Evolutionary conservation across 2,113 vertebrate species (phyloP).

Genomic region (Aleadryas rufinucha): DNA sequence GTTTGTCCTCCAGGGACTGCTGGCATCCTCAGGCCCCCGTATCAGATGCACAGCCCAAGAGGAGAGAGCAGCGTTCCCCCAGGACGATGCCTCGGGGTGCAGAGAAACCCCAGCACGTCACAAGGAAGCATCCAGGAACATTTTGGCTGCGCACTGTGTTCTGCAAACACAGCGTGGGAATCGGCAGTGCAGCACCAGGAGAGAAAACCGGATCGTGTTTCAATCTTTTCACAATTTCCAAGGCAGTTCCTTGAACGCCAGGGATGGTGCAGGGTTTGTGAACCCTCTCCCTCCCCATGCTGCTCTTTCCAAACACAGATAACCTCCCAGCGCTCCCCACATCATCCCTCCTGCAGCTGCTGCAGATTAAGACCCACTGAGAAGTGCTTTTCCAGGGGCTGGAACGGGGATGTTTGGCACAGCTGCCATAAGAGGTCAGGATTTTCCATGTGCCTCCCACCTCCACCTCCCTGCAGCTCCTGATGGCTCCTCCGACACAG

Average conservation of each 20-base stretch:
- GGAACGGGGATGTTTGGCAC: neutral
- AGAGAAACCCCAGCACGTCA: neutral
- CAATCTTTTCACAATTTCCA: neutral
- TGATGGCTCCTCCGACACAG: fast-evolving
- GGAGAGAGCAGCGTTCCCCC: fast-evolving
- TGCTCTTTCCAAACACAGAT: neutral
- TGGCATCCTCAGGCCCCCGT: neutral
- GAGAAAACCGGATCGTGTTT: neutral
- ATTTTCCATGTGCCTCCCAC: neutral
- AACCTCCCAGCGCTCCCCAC: neutral
- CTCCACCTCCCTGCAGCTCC: neutral
- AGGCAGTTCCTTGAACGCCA: fast-evolving
- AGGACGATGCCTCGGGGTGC: neutral
- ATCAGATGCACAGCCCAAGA: neutral
- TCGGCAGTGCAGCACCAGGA: neutral
- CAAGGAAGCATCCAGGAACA: fast-evolving
- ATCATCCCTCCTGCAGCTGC: neutral
- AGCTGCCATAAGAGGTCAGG: neutral
- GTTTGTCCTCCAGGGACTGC: neutral
- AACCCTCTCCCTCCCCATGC: neutral
- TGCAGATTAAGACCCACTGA: neutral
- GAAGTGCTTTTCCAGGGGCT: neutral
- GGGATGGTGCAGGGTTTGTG: neutral
- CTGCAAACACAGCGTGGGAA: neutral
- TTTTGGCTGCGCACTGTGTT: fast-evolving